A percentile compares a stretch with the other conserved stretches of the same genome.
These are phyloP conservation scores for Gymnodraco acuticeps DNA, from an alignment of 2,797 vertebrate species.

Conservation along the genomic window DNA sequence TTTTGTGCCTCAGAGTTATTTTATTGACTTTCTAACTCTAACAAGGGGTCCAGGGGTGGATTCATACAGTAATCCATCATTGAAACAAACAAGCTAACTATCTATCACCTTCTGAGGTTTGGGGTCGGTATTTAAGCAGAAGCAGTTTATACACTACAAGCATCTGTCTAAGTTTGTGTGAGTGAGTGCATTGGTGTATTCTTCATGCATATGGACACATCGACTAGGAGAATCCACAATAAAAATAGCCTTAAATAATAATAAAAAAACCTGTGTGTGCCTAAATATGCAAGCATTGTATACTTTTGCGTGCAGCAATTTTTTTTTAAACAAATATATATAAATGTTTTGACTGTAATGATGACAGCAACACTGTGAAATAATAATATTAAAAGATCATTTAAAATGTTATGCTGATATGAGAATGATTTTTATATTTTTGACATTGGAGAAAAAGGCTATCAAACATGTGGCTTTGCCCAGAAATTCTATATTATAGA, in stretches of 20 bases:
- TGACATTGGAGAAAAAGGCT: too few relatives aligned
- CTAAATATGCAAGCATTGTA: not conserved
- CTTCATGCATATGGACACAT: not conserved
- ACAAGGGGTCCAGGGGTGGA: not conserved
- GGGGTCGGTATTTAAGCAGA: not conserved
- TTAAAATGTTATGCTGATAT: too few relatives aligned
- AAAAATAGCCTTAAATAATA: not conserved
- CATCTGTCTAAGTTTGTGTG: not conserved
- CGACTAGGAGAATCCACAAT: too few relatives aligned
- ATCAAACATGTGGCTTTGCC: too few relatives aligned
- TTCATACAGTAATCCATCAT: constrained; percentile 3
- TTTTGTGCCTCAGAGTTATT: not conserved
- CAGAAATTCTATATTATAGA: too few relatives aligned
- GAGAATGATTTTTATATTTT: too few relatives aligned
- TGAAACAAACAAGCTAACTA: not conserved
- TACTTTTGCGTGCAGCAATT: not conserved
- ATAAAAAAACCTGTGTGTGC: not conserved
- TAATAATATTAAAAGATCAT: too few relatives aligned
- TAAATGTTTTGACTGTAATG: too few relatives aligned
- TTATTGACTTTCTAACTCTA: not conserved
- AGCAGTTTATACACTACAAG: not conserved
- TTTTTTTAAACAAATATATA: too few relatives aligned
- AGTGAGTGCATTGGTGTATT: not conserved
- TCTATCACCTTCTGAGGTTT: not conserved
- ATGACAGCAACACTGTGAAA: too few relatives aligned